Conservation (phyloP, 2,888 invertebrate genomes). For the Meiosimyza decipiens region DNA sequence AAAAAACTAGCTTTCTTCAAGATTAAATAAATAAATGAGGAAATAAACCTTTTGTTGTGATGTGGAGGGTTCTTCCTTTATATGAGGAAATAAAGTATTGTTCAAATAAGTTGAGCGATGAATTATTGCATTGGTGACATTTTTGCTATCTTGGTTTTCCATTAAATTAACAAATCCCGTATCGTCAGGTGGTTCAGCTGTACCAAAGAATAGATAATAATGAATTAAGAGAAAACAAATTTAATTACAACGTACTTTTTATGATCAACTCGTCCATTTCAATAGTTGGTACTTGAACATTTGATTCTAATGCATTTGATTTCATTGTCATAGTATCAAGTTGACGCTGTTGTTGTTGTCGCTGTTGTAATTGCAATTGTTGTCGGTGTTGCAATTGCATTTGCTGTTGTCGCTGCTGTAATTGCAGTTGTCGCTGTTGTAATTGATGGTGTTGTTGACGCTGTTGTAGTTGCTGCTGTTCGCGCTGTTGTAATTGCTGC, state of each 20-base stretch:
- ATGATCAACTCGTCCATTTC: conserved; percentile 50
- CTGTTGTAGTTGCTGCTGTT: conserved; percentile 27
- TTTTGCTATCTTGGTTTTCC: conserved; percentile 47
- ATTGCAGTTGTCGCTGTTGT: conserved; percentile 35
- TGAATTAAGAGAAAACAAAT: not conserved
- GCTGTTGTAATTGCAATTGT: conserved; percentile 43
- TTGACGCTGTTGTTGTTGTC: conserved; percentile 50
- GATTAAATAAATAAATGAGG: not conserved
- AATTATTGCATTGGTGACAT: not conserved
- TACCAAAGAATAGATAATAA: not conserved
- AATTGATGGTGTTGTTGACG: conserved; percentile 29
- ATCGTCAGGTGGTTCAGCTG: conserved; percentile 55
- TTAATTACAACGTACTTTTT: conserved; percentile 43
- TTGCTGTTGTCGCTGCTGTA: conserved; percentile 30
- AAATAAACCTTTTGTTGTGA: conserved; percentile 27
- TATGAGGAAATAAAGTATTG: conserved; percentile 10
- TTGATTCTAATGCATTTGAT: conserved; percentile 55
- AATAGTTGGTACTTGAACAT: conserved; percentile 47
- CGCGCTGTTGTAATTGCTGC: not conserved
- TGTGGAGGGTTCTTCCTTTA: conserved; percentile 26
- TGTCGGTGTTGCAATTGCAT: conserved; percentile 45
- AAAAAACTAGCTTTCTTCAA: not conserved
- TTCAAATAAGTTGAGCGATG: not conserved
- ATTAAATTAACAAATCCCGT: conserved; percentile 52
- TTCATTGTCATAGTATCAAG: conserved; percentile 50